Base-by-base conservation (phyloP, 92 coral and sea anemone species). In the Paramuricea clavata region DNA sequence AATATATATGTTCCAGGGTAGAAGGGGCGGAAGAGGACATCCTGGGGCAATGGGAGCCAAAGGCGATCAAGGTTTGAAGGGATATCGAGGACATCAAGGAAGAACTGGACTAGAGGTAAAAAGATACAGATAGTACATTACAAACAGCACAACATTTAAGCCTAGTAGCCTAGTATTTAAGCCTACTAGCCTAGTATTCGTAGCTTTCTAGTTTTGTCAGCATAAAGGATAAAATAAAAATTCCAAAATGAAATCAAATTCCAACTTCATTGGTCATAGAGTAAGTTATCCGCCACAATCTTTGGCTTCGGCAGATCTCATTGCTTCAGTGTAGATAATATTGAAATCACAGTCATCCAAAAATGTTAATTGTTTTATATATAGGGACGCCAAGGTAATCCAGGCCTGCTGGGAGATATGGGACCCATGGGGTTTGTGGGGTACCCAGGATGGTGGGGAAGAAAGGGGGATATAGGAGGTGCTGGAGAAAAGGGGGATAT, bases 381-480 rank as follows among this genome's bases (percentile, higher is more conserved):
- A 3, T 65, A 65, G 72, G 72, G 72, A 12, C 19, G 4, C 22
- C 72, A 28, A 26, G 72, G 72, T 31, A 28, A 15, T 28, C 72
- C 72, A 28, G 72, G 72, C 5, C 6, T 65, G 39, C 72, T 39
- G 25, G 72, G 62, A 54, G 62, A 54, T 54, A 21, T 54, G 16
- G 62, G 62, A 19, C 0, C 62, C 23, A 19, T 2, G 19, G 62
- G 72, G 72, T 2, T 65, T 12, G 21, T 19, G 5, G 72, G 72
- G 5, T 65, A 28, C n/a, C 36, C 39, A 65, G 72, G 72, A 65
- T 65, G 72, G 72, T 31, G 72, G 72, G 72, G 72, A 26, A 65
- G 41, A 1, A 65, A 31, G 72, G 72, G 72, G 0, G 36, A 65
- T 0, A 30, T 9, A 2, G 72, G 72, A 28, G 2, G 72, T 27